phyloP scores from a whole-genome alignment of 2,888 invertebrate species.

The Pelosia muscerda region DNA sequence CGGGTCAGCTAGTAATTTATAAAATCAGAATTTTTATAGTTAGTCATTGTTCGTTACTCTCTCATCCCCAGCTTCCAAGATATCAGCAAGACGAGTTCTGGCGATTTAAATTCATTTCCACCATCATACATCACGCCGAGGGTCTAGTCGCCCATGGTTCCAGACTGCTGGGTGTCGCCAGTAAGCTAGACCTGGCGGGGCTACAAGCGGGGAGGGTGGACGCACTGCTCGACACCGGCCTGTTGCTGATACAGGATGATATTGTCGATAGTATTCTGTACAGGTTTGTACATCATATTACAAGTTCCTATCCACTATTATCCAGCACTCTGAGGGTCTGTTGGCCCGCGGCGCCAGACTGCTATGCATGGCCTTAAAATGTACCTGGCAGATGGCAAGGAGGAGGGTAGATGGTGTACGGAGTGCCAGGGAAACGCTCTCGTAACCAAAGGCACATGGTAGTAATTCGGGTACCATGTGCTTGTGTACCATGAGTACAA shows the following conservation, averaged over 20 bases:
- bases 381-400: no score
- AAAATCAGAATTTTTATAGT: no score
- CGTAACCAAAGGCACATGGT: no score
- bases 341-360: no score
- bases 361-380: no score
- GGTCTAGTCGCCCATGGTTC: conserved; percentile 71
- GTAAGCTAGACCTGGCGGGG: conserved; percentile 72
- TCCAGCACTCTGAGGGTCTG: neutral
- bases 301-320: neutral
- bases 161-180: conserved; percentile 77
- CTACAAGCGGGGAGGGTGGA: conserved; percentile 66
- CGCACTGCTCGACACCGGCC: conserved; percentile 74
- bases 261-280: conserved; percentile 75
- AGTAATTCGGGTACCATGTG: no score
- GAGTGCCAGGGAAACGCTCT: no score
- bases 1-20: no score
- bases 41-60: neutral
- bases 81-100: conserved; percentile 80
- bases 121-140: conserved; percentile 74
- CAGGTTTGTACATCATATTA: conserved; percentile 64
- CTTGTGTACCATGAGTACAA: no score
- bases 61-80: conserved; percentile 62
- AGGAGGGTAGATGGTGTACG: no score
- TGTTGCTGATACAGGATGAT: conserved; percentile 80
- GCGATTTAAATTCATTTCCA: conserved; percentile 79